Evolutionary conservation across 2,797 vertebrate species (phyloP).

Genomic region (Bovichtus variegatus): DNA sequence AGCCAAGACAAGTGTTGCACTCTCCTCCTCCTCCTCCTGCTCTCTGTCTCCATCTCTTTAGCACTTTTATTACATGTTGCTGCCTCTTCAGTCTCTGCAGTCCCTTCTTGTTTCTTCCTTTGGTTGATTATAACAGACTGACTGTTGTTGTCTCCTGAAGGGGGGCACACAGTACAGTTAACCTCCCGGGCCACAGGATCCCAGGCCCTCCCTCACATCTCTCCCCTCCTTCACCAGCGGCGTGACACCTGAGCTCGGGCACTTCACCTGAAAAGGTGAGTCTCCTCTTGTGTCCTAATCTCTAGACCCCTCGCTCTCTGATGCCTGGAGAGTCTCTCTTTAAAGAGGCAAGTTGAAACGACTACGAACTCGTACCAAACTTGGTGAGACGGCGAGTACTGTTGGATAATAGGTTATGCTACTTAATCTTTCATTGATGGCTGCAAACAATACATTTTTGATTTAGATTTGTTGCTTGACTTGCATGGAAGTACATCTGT

Average conservation of each 20-base stretch:
- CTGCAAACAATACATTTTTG: neutral
- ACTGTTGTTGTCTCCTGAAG: slow-evolving; percentile 87
- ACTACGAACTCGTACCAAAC: neutral
- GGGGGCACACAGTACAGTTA: slow-evolving; percentile 81
- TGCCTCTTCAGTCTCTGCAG: slow-evolving; percentile 65
- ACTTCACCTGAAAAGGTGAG: slow-evolving; percentile 75
- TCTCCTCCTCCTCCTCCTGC: slow-evolving; percentile 37
- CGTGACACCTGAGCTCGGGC: slow-evolving; percentile 53
- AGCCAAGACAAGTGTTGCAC: slow-evolving; percentile 53
- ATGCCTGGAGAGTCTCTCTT: slow-evolving; percentile 60
- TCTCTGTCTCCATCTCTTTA: slow-evolving; percentile 62
- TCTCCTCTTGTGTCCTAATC: slow-evolving; percentile 73
- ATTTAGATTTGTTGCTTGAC: neutral
- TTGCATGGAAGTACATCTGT: neutral
- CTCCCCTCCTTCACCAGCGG: slow-evolving; percentile 56
- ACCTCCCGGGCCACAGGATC: slow-evolving; percentile 76
- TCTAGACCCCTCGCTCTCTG: slow-evolving; percentile 37
- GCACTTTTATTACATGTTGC: slow-evolving; percentile 63
- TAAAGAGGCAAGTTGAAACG: slow-evolving; percentile 46
- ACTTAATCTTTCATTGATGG: neutral
- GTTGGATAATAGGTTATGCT: neutral
- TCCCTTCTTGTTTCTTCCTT: slow-evolving; percentile 67
- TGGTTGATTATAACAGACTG: slow-evolving; percentile 82
- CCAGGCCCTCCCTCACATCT: slow-evolving; percentile 73
- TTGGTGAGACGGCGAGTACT: slow-evolving; percentile 7